Evolutionary conservation across 1,140 invertebrate genomes (phyloP).

Genomic region (Pemphigus obesinymphae): DNA sequence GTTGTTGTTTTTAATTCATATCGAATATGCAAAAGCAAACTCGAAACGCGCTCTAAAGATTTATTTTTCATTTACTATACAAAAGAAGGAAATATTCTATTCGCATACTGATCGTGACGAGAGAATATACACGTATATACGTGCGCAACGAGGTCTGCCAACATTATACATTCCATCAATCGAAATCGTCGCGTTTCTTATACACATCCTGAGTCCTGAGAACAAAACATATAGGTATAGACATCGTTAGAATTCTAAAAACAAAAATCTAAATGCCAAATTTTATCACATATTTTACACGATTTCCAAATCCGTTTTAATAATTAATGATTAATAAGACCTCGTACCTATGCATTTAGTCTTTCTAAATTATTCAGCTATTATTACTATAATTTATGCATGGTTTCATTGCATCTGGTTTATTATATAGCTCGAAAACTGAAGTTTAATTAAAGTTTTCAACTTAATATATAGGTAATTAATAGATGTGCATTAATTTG

Average conservation of each 20-base stretch:
- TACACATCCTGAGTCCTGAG: background rate
- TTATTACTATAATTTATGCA: no score
- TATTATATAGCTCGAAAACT: no score
- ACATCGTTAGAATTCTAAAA: background rate
- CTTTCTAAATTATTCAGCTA: no score
- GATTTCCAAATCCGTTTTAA: background rate
- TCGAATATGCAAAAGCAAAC: slow-evolving; percentile 15
- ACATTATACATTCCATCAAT: background rate
- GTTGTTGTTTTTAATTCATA: background rate
- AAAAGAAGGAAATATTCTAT: background rate
- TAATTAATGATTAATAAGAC: no score
- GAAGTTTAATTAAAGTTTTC: no score
- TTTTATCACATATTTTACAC: background rate
- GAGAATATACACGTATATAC: background rate
- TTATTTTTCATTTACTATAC: background rate
- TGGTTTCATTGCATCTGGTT: no score
- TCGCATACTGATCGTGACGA: background rate
- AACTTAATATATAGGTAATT: no score
- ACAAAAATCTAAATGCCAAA: background rate
- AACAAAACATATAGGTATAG: background rate
- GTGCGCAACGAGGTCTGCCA: background rate
- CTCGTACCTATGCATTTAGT: no score
- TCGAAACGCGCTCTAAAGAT: background rate
- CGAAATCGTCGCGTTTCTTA: background rate
- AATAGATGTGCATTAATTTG: no score